Percentiles rank a stretch among this genome's conserved stretches.
These are phyloP conservation scores for Helostoma temminkii DNA, from an alignment of 2,797 vertebrate genomes.

Conservation along the genomic window DNA sequence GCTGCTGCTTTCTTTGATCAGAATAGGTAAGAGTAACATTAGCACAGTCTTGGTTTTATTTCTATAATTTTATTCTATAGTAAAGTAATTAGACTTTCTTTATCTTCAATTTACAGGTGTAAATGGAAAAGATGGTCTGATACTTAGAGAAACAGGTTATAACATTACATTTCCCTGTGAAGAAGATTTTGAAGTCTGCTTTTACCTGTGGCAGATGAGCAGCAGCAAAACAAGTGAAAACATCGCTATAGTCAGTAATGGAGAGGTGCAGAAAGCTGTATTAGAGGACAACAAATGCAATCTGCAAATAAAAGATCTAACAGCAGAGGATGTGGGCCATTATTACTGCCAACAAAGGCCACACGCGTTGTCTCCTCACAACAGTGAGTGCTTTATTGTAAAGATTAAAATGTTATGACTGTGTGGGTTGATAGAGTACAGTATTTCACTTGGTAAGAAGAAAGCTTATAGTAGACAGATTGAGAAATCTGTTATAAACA, in stretches of 20 bases:
- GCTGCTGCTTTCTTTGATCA: conserved; percentile 34
- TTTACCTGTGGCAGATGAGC: conserved; percentile 18
- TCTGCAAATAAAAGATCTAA: conserved; percentile 23
- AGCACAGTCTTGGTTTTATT: not conserved
- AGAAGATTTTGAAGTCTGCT: conserved; percentile 38
- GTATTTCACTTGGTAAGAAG: not conserved
- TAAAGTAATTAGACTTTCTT: not conserved
- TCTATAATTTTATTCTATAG: not conserved
- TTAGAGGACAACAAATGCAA: conserved; percentile 14
- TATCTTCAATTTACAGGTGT: conserved; percentile 16
- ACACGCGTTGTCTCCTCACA: not conserved
- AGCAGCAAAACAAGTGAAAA: fast-evolving
- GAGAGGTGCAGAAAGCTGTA: not conserved
- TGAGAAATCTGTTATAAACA: not conserved
- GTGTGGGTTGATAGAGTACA: not conserved
- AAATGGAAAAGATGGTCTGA: conserved; percentile 7
- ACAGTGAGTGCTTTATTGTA: conserved; percentile 10
- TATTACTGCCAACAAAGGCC: conserved; percentile 11
- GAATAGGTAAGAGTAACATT: conserved; percentile 30
- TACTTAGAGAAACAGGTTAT: not conserved
- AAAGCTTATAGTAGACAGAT: not conserved
- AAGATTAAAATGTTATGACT: not conserved
- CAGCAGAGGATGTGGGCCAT: not conserved
- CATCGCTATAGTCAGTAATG: conserved; percentile 30
- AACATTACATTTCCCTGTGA: conserved; percentile 28